Base-by-base conservation (phyloP, 2,113 vertebrate species). In the Archocentrus centrarchus region DNA sequence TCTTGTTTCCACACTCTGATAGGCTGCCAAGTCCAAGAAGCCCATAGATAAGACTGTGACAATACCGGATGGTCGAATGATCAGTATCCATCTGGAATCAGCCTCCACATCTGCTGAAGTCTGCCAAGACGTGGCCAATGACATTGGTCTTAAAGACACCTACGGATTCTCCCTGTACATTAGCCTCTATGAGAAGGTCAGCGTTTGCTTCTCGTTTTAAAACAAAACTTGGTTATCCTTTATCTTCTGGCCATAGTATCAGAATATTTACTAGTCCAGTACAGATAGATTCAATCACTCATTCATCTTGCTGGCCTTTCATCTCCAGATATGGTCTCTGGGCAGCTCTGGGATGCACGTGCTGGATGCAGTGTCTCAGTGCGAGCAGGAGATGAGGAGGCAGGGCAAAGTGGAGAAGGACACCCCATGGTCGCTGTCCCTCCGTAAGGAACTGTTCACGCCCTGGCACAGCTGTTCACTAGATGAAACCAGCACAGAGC, bases 81-180 rank as follows among this genome's bases (percentile, higher is more conserved):
- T 98, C 89, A 94, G 83, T 1, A 20, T 98, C 39, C 89, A 88
- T 2, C 88, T 97, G 32, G 97, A 99, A 85, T 99, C 98, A 0
- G 97, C 97, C 70, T 97, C 97, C 61, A 97, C 92, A 2, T 97
- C 98, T 0, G 92, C 83, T 59, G 98, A 99, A 83, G 93, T 98
- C 83, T 98, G 97, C 88, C 87, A 92, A 60, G 88, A 92, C 78
- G 91, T 98, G 6, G 96, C 97, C 68, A 79, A 93, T 44, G 94
- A 96, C 90, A 95, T 88, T 18, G 89, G 93, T 24, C 93, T 99
- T 87, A 93, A 75, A 7, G 98, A 98, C 88, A 84, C 89, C 1
- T 96, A 97, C 79, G 98, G 98, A n/a, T 99, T 99, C 92, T 98
- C 98, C 0, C 93, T 99, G 78, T 98, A 98, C 92, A 97, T 98